Conservation (phyloP, 1,140 invertebrate genomes). For the Euwallacea fornicatus region DNA sequence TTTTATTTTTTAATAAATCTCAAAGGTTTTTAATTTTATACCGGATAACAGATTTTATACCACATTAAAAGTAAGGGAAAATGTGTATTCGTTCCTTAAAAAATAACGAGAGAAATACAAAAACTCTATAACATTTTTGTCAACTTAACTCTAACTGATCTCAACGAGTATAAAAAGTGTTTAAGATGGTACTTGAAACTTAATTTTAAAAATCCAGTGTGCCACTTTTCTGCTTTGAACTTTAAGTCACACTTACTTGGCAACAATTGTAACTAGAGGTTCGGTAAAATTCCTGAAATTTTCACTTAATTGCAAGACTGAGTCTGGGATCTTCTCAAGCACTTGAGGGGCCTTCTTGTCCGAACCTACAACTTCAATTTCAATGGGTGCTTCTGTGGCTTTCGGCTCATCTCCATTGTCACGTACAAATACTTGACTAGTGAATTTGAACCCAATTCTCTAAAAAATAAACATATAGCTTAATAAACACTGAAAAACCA, state of each 20-base stretch:
- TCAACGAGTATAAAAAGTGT: too few relatives aligned
- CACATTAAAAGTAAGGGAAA: too few relatives aligned
- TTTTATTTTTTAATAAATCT: too few relatives aligned
- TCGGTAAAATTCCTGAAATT: conserved; percentile 69
- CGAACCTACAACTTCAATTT: conserved; percentile 82
- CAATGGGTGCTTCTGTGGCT: conserved; percentile 68
- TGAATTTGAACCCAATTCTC: conserved; percentile 64
- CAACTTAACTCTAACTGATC: too few relatives aligned
- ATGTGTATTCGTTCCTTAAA: too few relatives aligned
- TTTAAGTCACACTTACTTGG: too few relatives aligned
- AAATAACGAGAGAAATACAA: too few relatives aligned
- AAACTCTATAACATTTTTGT: too few relatives aligned
- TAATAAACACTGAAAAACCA: neutral
- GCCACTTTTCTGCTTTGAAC: conserved; percentile 43
- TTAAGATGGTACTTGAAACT: too few relatives aligned
- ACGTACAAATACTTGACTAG: conserved; percentile 57
- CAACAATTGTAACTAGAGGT: conserved; percentile 69
- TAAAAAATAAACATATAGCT: conserved; percentile 43
- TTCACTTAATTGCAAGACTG: conserved; percentile 70
- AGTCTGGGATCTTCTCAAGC: conserved; percentile 62
- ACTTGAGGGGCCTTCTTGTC: conserved; percentile 79
- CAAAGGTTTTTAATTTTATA: too few relatives aligned
- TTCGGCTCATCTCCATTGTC: conserved; percentile 71
- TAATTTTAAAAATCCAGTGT: conserved; percentile 13
- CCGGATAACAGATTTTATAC: too few relatives aligned